Evolutionary conservation across 2,888 invertebrate species (phyloP), one percentile per base, ranked within the genome.

Genomic region (Druceiella hillmani): DNA sequence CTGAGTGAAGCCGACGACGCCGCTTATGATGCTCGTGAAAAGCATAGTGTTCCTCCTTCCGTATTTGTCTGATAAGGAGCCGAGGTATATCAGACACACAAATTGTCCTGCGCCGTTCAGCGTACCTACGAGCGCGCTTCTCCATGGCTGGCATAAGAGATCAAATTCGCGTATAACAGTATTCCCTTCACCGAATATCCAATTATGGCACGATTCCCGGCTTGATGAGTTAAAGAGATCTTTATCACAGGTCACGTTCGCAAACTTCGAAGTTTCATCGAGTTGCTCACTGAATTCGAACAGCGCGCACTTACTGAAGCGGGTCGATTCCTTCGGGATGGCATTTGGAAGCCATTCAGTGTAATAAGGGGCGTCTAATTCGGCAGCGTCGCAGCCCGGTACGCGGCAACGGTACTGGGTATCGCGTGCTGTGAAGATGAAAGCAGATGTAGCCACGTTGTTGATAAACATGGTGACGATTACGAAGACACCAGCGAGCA

Each of bases 91-190:
- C 43, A 78, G 61, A 6, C 78, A 76, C 42, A 77, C 57, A 49
- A 79, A 74, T 50, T 76, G 76, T 12, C 78, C 79, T 38, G 74
- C 50, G 48, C 74, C 76, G 49, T 77, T 75, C 4, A 78, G 57
- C 10, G 79, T 78, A 6, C 80, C 80, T 13, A 79, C 74, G 46
- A 80, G 50, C 2, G 78, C 66, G 35, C 80, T 54, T 55, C 74
- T 77, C 79, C 79, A 80, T 47, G 69, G 57, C 10, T 66, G 62
- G 47, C 76, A 76, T 20, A 68, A 65, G 4, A 76, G 53, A 41
- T 58, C 52, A 55, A 69, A 76, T 7, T 27, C 27, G 6, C 15
- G 13, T 3, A 27, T 15, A 6, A 27, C 4, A 3, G 27, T 27
- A n/a, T 3, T 9, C 6, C 15, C 15, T 27, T 27, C 27, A 6